phyloP scores from a whole-genome alignment of 2,888 invertebrate species.

The Latheticus oryzae region DNA sequence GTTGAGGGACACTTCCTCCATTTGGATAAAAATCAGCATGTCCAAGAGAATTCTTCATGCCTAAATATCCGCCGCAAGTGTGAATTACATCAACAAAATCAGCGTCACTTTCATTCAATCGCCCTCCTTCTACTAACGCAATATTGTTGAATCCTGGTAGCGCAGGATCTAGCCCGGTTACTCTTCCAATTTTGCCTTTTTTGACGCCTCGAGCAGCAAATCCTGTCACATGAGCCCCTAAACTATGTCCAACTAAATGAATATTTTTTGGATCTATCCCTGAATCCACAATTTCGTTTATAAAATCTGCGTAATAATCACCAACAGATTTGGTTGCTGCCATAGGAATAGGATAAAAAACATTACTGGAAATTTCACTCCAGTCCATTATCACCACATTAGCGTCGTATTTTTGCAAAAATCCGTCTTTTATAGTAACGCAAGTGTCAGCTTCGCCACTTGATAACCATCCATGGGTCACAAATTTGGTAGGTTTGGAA shows the following conservation, averaged over 20 bases:
- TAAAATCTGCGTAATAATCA: conserved; percentile 66
- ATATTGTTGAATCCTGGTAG: conserved; percentile 71
- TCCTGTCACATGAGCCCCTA: conserved; percentile 70
- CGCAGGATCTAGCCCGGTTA: conserved; percentile 79
- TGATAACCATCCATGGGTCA: conserved; percentile 70
- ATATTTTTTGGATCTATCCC: conserved; percentile 62
- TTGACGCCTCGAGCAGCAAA: conserved; percentile 62
- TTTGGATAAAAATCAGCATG: conserved; percentile 83
- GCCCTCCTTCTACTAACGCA: conserved; percentile 62
- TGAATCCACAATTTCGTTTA: conserved; percentile 60
- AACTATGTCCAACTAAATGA: conserved; percentile 72
- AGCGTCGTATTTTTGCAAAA: conserved; percentile 64
- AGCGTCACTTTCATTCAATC: conserved; percentile 75
- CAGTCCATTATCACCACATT: conserved; percentile 66
- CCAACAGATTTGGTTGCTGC: conserved; percentile 67
- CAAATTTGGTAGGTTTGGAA: conserved; percentile 65
- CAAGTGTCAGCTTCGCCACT: conserved; percentile 63
- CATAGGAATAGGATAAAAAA: conserved; percentile 59
- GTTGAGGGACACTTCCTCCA: conserved; percentile 74
- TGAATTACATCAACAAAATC: conserved; percentile 81
- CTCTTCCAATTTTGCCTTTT: conserved; percentile 67
- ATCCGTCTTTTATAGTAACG: conserved; percentile 65
- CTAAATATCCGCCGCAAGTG: conserved; percentile 75
- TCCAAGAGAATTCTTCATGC: conserved; percentile 73
- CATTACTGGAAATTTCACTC: conserved; percentile 52